These are phyloP conservation scores for Herpetotheres cachinnans DNA, from an alignment of 2,113 vertebrate species.

Conservation along the genomic window DNA sequence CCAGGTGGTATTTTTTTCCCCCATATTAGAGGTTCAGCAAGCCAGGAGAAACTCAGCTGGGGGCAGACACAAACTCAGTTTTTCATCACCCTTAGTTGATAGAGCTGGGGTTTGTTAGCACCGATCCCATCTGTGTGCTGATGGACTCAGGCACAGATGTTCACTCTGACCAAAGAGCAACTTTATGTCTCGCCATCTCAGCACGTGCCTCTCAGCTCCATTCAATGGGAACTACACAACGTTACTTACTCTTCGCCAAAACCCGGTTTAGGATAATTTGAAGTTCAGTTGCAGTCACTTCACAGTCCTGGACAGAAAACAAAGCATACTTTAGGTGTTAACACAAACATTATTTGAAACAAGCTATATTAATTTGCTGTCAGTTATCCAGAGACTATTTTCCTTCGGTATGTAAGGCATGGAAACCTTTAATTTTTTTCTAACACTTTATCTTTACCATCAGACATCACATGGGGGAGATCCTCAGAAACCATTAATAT, in stretches of 20 bases:
- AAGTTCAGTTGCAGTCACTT: conserved; percentile 80
- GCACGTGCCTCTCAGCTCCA: not conserved
- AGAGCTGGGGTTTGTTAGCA: not conserved
- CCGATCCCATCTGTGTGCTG: not conserved
- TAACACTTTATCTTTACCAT: not conserved
- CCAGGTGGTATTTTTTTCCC: too few relatives aligned
- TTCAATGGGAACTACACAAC: not conserved
- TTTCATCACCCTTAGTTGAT: not conserved
- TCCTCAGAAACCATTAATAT: not conserved
- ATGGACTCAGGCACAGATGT: not conserved
- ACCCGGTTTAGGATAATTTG: conserved; percentile 79
- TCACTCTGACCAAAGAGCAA: not conserved
- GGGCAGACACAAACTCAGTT: not conserved
- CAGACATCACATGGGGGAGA: not conserved
- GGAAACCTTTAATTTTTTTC: not conserved
- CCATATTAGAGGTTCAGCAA: not conserved
- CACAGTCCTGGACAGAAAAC: conserved; percentile 76
- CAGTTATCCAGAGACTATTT: not conserved
- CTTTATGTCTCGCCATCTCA: not conserved
- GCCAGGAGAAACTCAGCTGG: not conserved
- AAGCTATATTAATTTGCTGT: not conserved
- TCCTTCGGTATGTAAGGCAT: not conserved
- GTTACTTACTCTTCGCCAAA: conserved; percentile 78
- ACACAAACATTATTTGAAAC: not conserved
- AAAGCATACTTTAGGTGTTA: not conserved